Conservation (phyloP, 2,888 invertebrate species). For the Oscheius sp. region DNA sequence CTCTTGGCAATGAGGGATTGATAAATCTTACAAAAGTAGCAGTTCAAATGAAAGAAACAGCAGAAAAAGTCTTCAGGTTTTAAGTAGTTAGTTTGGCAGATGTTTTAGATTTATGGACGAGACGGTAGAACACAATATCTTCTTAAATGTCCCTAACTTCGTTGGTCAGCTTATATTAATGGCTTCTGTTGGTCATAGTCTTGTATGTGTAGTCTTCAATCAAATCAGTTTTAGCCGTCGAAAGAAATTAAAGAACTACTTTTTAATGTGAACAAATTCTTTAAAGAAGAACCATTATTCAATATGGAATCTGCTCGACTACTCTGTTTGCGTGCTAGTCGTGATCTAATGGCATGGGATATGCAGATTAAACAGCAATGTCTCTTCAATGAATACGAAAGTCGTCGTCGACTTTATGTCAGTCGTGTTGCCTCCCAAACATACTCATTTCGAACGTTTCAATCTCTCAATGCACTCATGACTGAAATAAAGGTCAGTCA, state of each 20-base stretch:
- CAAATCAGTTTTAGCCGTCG: neutral
- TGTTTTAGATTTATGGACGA: neutral
- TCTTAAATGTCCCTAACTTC: constrained; percentile 11
- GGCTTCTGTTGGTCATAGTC: constrained; percentile 1
- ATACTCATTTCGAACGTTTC: neutral
- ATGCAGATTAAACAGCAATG: neutral
- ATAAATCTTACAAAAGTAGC: neutral
- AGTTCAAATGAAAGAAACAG: neutral
- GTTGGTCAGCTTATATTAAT: neutral
- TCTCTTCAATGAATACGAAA: constrained; percentile 15
- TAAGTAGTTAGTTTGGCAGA: neutral
- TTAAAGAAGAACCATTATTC: neutral
- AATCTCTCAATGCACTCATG: constrained; percentile 5
- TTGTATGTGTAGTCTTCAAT: neutral
- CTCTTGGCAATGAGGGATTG: neutral
- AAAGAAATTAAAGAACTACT: constrained; percentile 1
- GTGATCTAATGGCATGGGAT: constrained; percentile 17
- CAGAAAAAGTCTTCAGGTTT: constrained; percentile 8
- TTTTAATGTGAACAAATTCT: neutral
- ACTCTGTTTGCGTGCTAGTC: neutral
- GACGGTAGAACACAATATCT: neutral
- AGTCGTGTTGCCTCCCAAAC: constrained; percentile 1
- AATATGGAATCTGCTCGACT: neutral
- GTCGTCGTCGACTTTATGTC: constrained; percentile 7
- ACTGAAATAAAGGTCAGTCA: constrained; percentile 1